phyloP scores from a whole-genome alignment of 2,888 invertebrate species.

The Tridacna gigas region DNA sequence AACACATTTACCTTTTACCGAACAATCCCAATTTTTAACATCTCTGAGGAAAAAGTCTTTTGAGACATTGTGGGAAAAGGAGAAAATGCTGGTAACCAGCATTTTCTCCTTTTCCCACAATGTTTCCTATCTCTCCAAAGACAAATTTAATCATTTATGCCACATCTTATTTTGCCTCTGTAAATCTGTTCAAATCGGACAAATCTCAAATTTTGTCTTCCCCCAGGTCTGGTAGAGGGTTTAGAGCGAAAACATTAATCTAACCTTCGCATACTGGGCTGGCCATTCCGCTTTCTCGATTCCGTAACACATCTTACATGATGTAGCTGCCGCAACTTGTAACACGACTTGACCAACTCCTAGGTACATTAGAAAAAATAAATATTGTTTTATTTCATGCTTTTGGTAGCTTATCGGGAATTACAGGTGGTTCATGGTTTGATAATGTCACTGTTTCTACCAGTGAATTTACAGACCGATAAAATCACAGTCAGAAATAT shows the following conservation, averaged over 20 bases:
- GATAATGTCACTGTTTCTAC: too few relatives aligned
- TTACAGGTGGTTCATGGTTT: too few relatives aligned
- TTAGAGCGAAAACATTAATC: background rate
- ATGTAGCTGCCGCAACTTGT: constrained; percentile 98
- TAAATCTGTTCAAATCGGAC: background rate
- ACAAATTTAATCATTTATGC: background rate
- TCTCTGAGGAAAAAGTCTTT: background rate
- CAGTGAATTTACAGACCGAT: too few relatives aligned
- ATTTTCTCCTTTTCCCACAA: background rate
- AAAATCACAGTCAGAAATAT: too few relatives aligned
- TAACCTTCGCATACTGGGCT: constrained; percentile 95
- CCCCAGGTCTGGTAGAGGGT: background rate
- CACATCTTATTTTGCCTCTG: background rate
- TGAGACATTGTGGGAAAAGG: background rate
- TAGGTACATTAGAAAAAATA: constrained; percentile 57
- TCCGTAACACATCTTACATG: constrained; percentile 96
- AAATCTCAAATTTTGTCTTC: background rate
- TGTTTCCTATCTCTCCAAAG: background rate
- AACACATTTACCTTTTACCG: background rate
- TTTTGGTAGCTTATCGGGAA: too few relatives aligned
- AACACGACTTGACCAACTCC: constrained; percentile 99
- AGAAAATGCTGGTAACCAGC: background rate
- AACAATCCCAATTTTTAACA: background rate
- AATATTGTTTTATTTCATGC: too few relatives aligned
- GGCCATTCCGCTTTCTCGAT: constrained; percentile 99